Conservation (phyloP, 2,888 invertebrate species). For the Drosophila greeni region DNA sequence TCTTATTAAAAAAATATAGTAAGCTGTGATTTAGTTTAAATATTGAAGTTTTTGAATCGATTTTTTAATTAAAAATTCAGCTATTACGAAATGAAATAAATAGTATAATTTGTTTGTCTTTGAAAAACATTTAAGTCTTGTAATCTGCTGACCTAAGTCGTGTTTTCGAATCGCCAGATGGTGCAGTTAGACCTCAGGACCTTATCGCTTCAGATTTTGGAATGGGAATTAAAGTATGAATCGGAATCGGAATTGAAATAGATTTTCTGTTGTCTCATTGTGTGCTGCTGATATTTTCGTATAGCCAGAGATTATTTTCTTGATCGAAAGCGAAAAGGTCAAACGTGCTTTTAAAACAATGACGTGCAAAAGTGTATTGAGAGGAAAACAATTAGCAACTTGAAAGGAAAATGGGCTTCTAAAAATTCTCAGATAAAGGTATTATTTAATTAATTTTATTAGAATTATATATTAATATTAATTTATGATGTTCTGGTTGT, state of each 20-base stretch:
- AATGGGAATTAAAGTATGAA: background rate
- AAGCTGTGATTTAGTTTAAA: background rate
- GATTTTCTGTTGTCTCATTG: slow-evolving; percentile 21
- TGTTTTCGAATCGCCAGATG: slow-evolving; percentile 14
- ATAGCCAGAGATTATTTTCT: slow-evolving; percentile 17
- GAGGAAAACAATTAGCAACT: slow-evolving; percentile 1
- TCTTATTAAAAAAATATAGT: background rate
- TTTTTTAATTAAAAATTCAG: background rate
- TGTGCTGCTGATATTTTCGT: slow-evolving; percentile 3
- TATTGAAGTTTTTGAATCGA: background rate
- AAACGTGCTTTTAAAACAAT: slow-evolving; percentile 4
- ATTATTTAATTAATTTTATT: background rate
- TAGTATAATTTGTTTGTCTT: background rate
- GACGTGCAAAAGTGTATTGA: slow-evolving; percentile 12
- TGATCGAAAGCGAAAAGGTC: slow-evolving; percentile 26
- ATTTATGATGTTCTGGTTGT: background rate
- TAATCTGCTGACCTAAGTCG: background rate
- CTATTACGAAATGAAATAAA: background rate
- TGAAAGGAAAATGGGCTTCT: background rate
- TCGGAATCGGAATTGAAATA: slow-evolving; percentile 8
- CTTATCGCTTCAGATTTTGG: slow-evolving; percentile 12
- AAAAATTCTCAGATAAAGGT: background rate
- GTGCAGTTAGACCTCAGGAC: slow-evolving; percentile 12
- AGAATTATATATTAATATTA: background rate
- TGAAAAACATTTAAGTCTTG: background rate